Base-by-base conservation (phyloP, 2,113 vertebrate genomes). In the Thinocorus orbignyianus region DNA sequence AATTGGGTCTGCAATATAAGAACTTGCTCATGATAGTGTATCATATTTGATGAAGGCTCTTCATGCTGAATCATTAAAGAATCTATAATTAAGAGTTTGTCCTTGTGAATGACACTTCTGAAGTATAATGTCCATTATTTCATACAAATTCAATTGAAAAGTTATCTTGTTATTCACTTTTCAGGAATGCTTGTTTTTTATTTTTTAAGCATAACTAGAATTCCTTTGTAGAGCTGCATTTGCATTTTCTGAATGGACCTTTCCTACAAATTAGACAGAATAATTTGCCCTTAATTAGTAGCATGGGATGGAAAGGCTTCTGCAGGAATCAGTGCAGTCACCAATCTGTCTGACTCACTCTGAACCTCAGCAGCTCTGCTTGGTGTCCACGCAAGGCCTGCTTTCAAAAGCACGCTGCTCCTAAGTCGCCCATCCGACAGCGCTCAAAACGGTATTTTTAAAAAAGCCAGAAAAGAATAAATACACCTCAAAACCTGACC, bases 401-500 rank as follows among this genome's bases (percentile, higher is more conserved):
- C 14, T 48, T 28, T 20, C 5, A 22, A 33, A 35, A 44, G 17
- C 13, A 12, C 46, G 15, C 11, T 11, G 2, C n/a, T 33, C 39
- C 30, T 19, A 1, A 25, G 35, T 1, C 20, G 39, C 49, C 37
- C 42, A 10, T 3, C 64, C 42, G 3, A 15, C 65, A 41, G 55
- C 7, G 4, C 51, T 33, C 68, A 44, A 10, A 76, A 39, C 25
- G 1, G 17, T 6, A 0, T 31, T 31, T 15, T 13, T 7, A 37
- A 73, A 16, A 55, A 31, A 42, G 6, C 22, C 5, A 2, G 31
- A 17, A 39, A 39, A 7, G 37, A 73, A 81, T 15, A 72, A 73
- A 13, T 3, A 4, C 48, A 26, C 12, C 11, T 16, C 8, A 11
- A 37, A 30, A n/a, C 8, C 0, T 8, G 6, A 25, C 18, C 24